Base-by-base conservation (phyloP, 1,140 invertebrate species). In the Lordiphosa mommai region DNA sequence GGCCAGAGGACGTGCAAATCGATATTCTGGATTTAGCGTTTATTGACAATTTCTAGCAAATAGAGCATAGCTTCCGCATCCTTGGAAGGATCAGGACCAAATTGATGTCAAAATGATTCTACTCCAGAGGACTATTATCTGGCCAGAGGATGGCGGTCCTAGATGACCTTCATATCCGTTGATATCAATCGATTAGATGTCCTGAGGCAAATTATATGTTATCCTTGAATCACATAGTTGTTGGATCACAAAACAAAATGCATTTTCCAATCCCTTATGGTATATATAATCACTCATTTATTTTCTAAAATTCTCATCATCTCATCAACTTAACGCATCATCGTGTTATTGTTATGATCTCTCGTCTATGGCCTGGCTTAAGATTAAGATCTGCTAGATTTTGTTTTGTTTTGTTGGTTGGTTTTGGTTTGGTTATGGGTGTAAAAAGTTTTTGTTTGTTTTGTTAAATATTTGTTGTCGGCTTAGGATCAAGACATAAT, bases 261-360 rank as follows among this genome's bases (percentile, higher is more conserved):
- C 27, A 3, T 17, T 4, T 34, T 43, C 5, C 16, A 4, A 1
- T 5, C 17, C 4, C 41, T 68, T 77, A 52, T 77, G 58, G 64
- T 76, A 64, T 73, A 76, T 79, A 79, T 79, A 79, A 79, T 79
- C 73, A 79, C 73, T 79, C 74, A 43, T 79, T 79, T 79, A 79
- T 79, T 79, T 55, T 53, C 73, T 79, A 79, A 68, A 61, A 34
- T 64, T 63, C 7, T 38, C 20, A 10, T 33, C 16, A 9, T 59
- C 17, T 29, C 44, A 20, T 59, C 57, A 44, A 50, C 33, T 67
- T 64, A 44, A 56, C 23, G 6, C 23, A 27, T 27, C 23, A 27
- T 27, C 23, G 23, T 27, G 23, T 27, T 27, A 49, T 65, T 46
- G 61, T 46, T 64, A 55, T 43, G 23, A 55, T 65, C 49, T 44